Conservation (phyloP, 2,113 vertebrate species). For the Limnothrissa miodon region DNA sequence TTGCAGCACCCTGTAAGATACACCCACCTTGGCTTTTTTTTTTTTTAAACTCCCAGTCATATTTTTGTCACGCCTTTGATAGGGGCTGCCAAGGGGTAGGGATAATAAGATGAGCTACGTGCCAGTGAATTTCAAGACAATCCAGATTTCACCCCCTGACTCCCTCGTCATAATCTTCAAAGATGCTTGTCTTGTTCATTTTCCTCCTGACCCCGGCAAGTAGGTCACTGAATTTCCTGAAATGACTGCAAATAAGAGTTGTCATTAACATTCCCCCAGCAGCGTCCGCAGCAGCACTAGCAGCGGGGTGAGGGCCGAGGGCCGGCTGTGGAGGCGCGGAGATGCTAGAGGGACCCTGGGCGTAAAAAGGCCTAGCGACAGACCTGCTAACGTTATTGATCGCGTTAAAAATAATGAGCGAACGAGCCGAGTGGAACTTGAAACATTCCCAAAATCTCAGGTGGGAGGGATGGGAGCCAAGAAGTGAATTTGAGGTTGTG, state of each 20-base stretch:
- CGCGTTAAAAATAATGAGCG: conserved; percentile 50
- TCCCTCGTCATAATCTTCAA: conserved; percentile 79
- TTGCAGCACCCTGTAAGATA: background rate
- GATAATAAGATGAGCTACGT: conserved; percentile 70
- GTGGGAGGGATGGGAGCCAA: background rate
- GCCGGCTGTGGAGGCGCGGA: conserved; percentile 59
- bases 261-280: conserved; percentile 62
- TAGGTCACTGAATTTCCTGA: conserved; percentile 70
- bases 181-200: conserved; percentile 79
- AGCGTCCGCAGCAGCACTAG: background rate
- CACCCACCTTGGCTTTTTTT: background rate
- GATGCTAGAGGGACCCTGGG: conserved; percentile 54
- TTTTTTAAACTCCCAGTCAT: conserved; percentile 28
- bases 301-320: conserved; percentile 36
- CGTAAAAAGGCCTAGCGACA: conserved; percentile 65
- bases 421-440: background rate
- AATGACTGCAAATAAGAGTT: conserved; percentile 73
- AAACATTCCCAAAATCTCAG: background rate
- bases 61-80: conserved; percentile 68
- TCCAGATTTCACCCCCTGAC: conserved; percentile 63
- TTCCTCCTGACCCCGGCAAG: conserved; percentile 71
- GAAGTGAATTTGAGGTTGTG: background rate
- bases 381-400: conserved; percentile 69
- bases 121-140: conserved; percentile 69
- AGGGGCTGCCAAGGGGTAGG: conserved; percentile 60